A percentile compares a stretch with the other conserved stretches of the same genome.
Evolutionary conservation across 2,797 vertebrate genomes (phyloP).

Genomic region (Micrastur ruficollis): DNA sequence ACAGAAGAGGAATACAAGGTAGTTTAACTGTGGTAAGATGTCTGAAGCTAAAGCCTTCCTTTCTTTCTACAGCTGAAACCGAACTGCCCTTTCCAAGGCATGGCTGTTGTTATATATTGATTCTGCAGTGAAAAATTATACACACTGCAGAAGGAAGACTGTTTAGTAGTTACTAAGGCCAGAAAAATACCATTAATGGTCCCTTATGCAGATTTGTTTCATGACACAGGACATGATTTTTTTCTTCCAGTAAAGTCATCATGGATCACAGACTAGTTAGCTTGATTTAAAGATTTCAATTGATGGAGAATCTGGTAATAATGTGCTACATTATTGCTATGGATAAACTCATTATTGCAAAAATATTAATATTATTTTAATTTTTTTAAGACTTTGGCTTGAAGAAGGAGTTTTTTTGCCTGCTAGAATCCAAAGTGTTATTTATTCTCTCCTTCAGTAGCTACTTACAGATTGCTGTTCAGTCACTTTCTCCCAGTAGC

Average conservation of each 20-base stretch:
- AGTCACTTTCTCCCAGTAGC: neutral
- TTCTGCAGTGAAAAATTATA: neutral
- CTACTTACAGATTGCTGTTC: neutral
- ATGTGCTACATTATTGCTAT: neutral
- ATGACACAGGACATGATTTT: neutral
- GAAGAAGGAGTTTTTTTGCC: neutral
- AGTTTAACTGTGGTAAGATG: neutral
- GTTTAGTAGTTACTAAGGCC: neutral
- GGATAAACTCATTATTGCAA: neutral
- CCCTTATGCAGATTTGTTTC: neutral
- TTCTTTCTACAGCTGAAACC: neutral
- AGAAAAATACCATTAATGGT: neutral
- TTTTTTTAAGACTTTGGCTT: neutral
- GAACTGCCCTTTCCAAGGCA: neutral
- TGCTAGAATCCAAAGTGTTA: neutral
- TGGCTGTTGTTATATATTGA: neutral
- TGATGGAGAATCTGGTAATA: neutral
- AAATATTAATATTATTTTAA: neutral
- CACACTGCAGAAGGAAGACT: neutral
- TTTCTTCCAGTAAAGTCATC: neutral
- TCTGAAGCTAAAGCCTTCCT: neutral
- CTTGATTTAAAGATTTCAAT: neutral
- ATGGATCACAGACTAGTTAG: neutral
- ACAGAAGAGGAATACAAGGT: neutral
- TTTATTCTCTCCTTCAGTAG: neutral